Evolutionary conservation across 2,888 invertebrate species (phyloP), one percentile per base, ranked within the genome.

Genomic region (Conistra vaccinii): DNA sequence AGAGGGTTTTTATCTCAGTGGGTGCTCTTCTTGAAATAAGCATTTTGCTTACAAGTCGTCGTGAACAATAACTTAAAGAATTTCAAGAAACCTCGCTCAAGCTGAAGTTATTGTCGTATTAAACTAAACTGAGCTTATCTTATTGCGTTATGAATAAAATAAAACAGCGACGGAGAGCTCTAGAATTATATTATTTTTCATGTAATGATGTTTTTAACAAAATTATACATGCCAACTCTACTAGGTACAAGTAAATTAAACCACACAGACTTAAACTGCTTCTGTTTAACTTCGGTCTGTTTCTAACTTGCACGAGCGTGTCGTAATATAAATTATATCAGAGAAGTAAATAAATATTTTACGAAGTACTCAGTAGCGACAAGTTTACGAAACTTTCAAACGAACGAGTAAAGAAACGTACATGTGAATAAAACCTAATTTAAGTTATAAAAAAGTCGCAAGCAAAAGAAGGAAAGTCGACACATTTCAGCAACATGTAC

Each of bases 371-470:
- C 57, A 61, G 63, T 57, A 69, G 61, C 72, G 73, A 71, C 60
- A 82, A 80, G 72, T 78, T 77, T 23, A 65, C 53, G 35, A 67
- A 86, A 83, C 78, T 86, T 84, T 83, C 62, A 78, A 75, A 78
- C 58, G 71, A 75, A 78, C 51, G 57, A 65, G 71, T 69, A 81
- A 78, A 80, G 72, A 66, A 81, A 67, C 67, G 62, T 74, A 65
- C 70, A 80, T 63, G 76, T 80, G 69, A 82, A 80, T 84, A 74
- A 82, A 87, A 82, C 76, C 77, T 80, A 73, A 85, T 85, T 85
- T 83, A 85, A 87, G 76, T 85, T 85, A 68, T 63, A 77, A 84
- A 87, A 85, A 85, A 78, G 60, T 73, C 23, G 23, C 45, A 53
- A 42, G 67, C n/a, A 55, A 73, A 61, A 55, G 61, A 66, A 79